A percentile compares a stretch with the other conserved stretches of the same genome.
phyloP scores from a whole-genome alignment of 2,113 vertebrate species.

The Protobothrops mucrosquamatus region DNA sequence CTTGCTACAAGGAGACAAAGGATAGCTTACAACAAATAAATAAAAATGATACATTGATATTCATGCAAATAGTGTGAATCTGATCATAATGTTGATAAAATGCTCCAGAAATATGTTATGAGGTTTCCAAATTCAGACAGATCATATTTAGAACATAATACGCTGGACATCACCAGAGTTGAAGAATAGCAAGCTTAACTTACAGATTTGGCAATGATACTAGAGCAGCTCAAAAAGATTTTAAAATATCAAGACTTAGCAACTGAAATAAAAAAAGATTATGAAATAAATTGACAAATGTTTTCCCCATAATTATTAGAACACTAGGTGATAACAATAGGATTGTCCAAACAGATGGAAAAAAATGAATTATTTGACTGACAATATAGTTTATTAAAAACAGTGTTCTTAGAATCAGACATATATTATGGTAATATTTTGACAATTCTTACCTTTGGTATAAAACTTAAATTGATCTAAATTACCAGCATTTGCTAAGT shows the following conservation, averaged over 20 bases:
- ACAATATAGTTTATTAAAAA: background rate
- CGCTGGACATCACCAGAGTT: background rate
- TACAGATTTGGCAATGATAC: background rate
- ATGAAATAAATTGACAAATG: background rate
- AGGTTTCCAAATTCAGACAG: background rate
- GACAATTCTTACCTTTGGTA: background rate
- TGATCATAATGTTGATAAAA: too few species aligned
- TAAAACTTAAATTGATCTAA: background rate
- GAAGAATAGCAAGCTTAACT: background rate
- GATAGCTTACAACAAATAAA: background rate
- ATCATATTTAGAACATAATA: background rate
- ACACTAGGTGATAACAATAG: background rate
- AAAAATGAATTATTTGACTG: background rate
- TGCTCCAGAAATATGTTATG: background rate
- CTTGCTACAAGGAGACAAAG: background rate
- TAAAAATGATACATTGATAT: too few species aligned
- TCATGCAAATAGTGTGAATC: too few species aligned
- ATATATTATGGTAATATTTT: background rate
- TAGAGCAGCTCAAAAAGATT: background rate
- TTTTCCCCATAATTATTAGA: background rate
- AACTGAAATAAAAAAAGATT: background rate
- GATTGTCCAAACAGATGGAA: background rate
- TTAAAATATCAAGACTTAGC: background rate
- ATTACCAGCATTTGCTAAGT: background rate
- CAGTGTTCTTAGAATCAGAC: background rate